Evolutionary conservation across 2,797 vertebrate species (phyloP).

Genomic region (Pseudomugil gertrudae): DNA sequence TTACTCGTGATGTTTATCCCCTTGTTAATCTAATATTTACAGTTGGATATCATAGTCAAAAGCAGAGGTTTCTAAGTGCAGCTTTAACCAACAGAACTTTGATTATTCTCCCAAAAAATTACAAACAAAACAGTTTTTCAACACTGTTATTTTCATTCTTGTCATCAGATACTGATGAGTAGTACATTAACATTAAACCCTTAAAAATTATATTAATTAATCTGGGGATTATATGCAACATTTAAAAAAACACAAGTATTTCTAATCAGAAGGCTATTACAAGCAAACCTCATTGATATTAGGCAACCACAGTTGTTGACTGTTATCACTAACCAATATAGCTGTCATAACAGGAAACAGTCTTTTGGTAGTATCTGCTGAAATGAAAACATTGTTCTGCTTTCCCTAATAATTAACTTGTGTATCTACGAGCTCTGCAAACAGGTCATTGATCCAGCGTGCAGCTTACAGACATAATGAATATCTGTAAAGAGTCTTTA

Average conservation of each 20-base stretch:
- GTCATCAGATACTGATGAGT: not conserved
- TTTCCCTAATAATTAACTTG: not conserved
- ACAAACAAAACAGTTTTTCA: not conserved
- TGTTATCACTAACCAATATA: too few relatives aligned
- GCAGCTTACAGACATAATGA: not conserved
- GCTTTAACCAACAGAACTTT: not conserved
- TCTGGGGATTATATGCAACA: not conserved
- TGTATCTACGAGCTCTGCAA: not conserved
- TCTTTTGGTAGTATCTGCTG: not conserved
- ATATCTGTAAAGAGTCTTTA: not conserved
- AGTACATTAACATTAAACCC: not conserved
- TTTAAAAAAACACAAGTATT: not conserved
- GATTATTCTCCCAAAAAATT: not conserved
- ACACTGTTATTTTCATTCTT: not conserved
- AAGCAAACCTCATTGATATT: not conserved
- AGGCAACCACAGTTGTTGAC: too few relatives aligned
- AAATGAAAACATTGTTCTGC: not conserved
- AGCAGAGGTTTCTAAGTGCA: not conserved
- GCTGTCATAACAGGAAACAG: not conserved
- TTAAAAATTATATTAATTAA: not conserved
- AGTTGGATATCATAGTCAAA: not conserved
- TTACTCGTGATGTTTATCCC: too few relatives aligned
- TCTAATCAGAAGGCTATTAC: not conserved
- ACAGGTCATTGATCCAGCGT: not conserved
- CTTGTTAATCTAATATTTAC: too few relatives aligned